These are phyloP conservation scores for Lophotriccus pileatus DNA, from an alignment of 2,797 vertebrate genomes.

Conservation along the genomic window DNA sequence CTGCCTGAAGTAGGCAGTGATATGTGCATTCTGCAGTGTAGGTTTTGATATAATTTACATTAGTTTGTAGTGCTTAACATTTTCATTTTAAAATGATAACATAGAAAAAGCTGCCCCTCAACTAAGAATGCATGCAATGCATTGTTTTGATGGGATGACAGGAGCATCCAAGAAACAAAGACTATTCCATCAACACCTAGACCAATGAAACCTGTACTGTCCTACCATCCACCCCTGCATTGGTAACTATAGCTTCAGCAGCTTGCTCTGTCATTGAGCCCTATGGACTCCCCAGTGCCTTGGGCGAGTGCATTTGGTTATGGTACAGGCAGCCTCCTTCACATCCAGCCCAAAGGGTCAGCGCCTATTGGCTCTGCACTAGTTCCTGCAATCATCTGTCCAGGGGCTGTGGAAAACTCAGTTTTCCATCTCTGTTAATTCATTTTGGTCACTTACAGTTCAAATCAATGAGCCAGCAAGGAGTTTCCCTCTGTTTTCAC, in stretches of 20 bases:
- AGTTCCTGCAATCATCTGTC: background rate
- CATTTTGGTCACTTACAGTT: background rate
- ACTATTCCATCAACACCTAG: background rate
- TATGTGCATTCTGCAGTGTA: no score
- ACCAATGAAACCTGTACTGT: background rate
- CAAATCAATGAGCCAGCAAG: background rate
- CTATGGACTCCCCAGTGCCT: background rate
- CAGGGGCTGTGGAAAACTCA: background rate
- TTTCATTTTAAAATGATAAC: background rate
- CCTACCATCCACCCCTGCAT: background rate
- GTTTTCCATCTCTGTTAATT: background rate
- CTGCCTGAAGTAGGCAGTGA: background rate
- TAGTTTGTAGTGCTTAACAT: background rate
- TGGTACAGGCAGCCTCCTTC: background rate
- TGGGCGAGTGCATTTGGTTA: background rate
- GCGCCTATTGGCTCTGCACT: accelerated
- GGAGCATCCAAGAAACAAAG: background rate
- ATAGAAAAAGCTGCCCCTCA: background rate
- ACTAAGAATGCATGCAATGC: background rate
- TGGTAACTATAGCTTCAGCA: background rate
- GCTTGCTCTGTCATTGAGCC: background rate
- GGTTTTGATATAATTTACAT: background rate
- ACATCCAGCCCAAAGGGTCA: background rate
- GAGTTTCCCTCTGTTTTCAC: background rate
- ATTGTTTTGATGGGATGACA: background rate